Evolutionary conservation across 2,888 invertebrate species (phyloP), one percentile per base, ranked within the genome.

Genomic region (Automeris io): DNA sequence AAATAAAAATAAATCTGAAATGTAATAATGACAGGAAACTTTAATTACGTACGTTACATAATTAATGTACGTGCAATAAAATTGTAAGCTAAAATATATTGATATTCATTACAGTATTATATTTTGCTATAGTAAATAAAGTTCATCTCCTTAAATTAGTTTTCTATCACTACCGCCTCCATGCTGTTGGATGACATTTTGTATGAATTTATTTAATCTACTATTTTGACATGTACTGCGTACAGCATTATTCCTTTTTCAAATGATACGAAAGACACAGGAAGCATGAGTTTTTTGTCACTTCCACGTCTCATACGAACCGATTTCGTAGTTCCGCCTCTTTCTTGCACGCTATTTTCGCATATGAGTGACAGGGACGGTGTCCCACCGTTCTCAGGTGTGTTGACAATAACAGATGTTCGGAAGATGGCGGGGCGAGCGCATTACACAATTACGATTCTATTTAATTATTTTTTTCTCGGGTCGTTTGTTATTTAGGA

Each of bases 251-350:
- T 80, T 82, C 77, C 77, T 78, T 81, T 82, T 85, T 79, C 79
- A 78, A 82, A 83, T 82, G 78, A 85, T 85, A 81, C 79, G 69
- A 83, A 83, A 86, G 83, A 83, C 83, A 86, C 86, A 86, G 86
- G 85, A 86, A 86, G 81, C 81, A 61, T 59, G 70, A 75, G 76
- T 83, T 86, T 85, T 85, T 86, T 85, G 86, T 86, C 80, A 85
- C 83, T 86, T 86, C 86, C 85, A 78, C 77, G 65, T 76, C 67
- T 70, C 61, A 61, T 50, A 60, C 54, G 56, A 64, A 64, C 70
- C 48, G 66, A 76, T 66, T 65, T 52, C 47, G 42, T 53, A 43
- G 32, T 21, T 23, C 52, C 39, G 16, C 80, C 76, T 57, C 60
- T 47, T 39, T 78, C 58, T 11, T 18, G 39, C 63, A 1, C 35